Evolutionary conservation across 2,888 invertebrate species (phyloP), one percentile per base, ranked within the genome.

Genomic region (Rosalia funebris): DNA sequence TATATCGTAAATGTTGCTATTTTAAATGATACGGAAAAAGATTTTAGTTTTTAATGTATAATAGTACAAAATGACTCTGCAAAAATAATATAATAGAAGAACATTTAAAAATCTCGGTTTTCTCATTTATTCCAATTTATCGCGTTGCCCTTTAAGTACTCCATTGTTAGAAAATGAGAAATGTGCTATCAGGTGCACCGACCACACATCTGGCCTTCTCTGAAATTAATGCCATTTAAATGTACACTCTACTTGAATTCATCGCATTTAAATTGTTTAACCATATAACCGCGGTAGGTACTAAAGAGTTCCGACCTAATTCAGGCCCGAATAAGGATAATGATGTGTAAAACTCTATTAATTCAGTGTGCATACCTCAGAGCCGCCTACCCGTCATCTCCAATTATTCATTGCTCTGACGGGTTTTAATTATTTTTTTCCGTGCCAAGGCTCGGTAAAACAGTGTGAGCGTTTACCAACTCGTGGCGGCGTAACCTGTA

Each of bases 341-440:
- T 50, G 50, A 50, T 37, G 50, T 50, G 50, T 50, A 25, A 50
- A 50, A 39, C 50, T 20, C 50, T 39, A 19, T 50, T 50, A 50
- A 50, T 50, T 14, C 37, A 41, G 10, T 39, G 50, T 25, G 50
- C 5, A 39, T 39, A 15, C 25, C 25, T 4, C 39, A 12, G 14
- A 11, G 9, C 19, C 34, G 42, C 32, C 44, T 1, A 9, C 41
- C 14, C 44, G 34, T 55, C 15, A 31, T 10, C 31, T 12, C 14
- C 9, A 15, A 36, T 55, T 45, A 55, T 46, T 31, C 55, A 37
- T 20, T 34, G 37, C 32, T 36, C 45, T 46, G 55, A 25, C 55
- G 16, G 37, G 37, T 55, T 55, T 55, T 55, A 44, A 55, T 55
- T 55, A 55, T 36, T 55, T 55, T 55, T 55, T 55, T 45, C 19